Evolutionary conservation across 2,888 invertebrate species (phyloP).

Genomic region (Drosophila acutilabella): DNA sequence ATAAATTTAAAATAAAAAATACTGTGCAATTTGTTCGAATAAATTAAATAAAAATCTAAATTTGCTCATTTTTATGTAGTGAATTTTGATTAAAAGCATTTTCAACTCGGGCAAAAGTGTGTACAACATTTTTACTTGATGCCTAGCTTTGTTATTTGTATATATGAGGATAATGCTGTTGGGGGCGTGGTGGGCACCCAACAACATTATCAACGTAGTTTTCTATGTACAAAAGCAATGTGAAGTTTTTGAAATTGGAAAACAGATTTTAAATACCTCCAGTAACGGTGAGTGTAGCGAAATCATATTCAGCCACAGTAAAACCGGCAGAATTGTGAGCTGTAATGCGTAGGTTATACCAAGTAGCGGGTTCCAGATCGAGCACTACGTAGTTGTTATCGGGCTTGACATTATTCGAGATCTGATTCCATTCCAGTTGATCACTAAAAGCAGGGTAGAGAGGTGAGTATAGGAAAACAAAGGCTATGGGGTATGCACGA

Average conservation of each 20-base stretch:
- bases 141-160: conserved; percentile 82
- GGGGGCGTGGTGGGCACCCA: conserved; percentile 1
- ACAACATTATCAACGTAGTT: conserved; percentile 74
- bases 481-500: rapidly evolving
- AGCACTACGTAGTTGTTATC: conserved; percentile 95
- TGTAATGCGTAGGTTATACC: conserved; percentile 96
- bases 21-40: conserved; percentile 67
- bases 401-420: conserved; percentile 96
- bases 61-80: conserved; percentile 61
- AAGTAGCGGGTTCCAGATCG: conserved; percentile 96
- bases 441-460: conserved; percentile 86
- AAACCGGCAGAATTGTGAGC: conserved; percentile 98
- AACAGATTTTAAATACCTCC: conserved; percentile 90
- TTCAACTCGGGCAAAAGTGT: conserved; percentile 62
- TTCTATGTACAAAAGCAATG: conserved; percentile 85
- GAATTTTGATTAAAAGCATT: conserved; percentile 64
- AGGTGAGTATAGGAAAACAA: neutral
- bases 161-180: conserved; percentile 73
- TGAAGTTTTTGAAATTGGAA: conserved; percentile 75
- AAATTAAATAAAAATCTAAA: conserved; percentile 36
- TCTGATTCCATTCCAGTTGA: conserved; percentile 96
- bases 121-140: conserved; percentile 55
- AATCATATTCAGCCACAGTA: conserved; percentile 97
- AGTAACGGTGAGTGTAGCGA: conserved; percentile 96
- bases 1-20: conserved; percentile 28